Base-by-base conservation (phyloP, 2,797 vertebrate species). In the Coranthus polyacanthus region DNA sequence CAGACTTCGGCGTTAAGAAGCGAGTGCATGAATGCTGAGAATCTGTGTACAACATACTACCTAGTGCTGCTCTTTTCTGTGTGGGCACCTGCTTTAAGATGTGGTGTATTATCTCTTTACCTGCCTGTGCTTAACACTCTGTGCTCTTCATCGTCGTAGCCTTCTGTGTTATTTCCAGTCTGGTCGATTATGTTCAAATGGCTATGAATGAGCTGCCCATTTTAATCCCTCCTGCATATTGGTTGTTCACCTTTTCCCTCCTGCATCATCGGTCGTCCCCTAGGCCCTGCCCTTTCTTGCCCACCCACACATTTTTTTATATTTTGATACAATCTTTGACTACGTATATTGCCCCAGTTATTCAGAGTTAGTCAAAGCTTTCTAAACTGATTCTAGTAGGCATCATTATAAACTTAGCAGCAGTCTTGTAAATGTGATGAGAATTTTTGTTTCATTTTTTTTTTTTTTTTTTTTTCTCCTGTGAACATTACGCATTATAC, bases 1-100 rank as follows among this genome's bases (percentile, higher is more conserved):
- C 79, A 84, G 88, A 88, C 89, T 69, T 81, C 18, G 78, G 73
- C 78, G 34, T 29, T 71, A 70, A 69, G 75, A 84, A 75, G 71
- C 60, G 82, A 87, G 88, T 90, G 93, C 92, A 89, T 88, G 91
- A 91, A 92, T 86, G 87, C 87, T 88, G 93, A 92, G 90, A 94
- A 83, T 96, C 94, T 95, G 93, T 96, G 95, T 96, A 96, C 95
- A 95, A 95, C 94, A 94, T 93, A 94, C 94, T 91, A 92, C 94
- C 92, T 90, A 95, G 95, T 95, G 95, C 94, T 95, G 93, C 92
- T 95, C 92, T 93, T 91, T 90, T 93, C 91, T 94, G 87, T 92
- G 93, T 92, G 91, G 93, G 93, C 94, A 93, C 93, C 93, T 94
- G 95, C 94, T 95, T 95, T 94, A 86, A 94, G 91, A 95, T 93